Conservation (phyloP, 1,140 invertebrate genomes). For the Brevipalpus yothersi region DNA sequence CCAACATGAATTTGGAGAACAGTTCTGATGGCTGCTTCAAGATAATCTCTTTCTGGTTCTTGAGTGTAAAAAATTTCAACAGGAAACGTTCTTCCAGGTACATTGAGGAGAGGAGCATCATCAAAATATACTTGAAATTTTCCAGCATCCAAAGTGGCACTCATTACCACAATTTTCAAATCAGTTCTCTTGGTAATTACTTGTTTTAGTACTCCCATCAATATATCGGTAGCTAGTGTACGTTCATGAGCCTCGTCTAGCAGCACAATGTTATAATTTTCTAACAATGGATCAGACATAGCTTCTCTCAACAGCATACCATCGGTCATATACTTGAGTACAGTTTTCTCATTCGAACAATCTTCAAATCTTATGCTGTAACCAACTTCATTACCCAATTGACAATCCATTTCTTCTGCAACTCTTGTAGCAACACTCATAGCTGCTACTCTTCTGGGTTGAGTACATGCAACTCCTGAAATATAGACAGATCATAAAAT, state of each 20-base stretch:
- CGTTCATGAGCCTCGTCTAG: conserved; percentile 98
- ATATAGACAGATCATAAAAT: not conserved
- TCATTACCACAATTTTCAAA: conserved; percentile 97
- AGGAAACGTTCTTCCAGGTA: conserved; percentile 83
- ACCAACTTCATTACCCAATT: conserved; percentile 87
- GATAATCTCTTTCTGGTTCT: conserved; percentile 89
- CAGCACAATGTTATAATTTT: conserved; percentile 75
- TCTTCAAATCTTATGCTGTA: conserved; percentile 99
- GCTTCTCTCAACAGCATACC: conserved; percentile 98
- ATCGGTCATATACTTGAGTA: conserved; percentile 91
- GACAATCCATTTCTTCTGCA: conserved; percentile 97
- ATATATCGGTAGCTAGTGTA: conserved; percentile 89
- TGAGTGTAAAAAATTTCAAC: conserved; percentile 99
- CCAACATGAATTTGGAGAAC: conserved; percentile 99
- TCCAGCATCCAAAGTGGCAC: conserved; percentile 95
- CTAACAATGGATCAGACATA: conserved; percentile 95
- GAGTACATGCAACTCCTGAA: conserved; percentile 70
- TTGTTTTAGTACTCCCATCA: conserved; percentile 97
- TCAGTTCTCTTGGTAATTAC: conserved; percentile 78
- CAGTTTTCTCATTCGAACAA: conserved; percentile 78
- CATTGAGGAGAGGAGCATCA: conserved; percentile 91
- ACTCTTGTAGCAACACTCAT: conserved; percentile 97
- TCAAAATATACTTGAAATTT: conserved; percentile 98
- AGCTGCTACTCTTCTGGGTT: conserved; percentile 86
- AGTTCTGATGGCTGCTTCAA: conserved; percentile 94